A percentile compares a stretch with the other conserved stretches of the same genome.
Evolutionary conservation across 1,140 invertebrate genomes (phyloP).

Genomic region (Trichomalopsis sarcophagae): DNA sequence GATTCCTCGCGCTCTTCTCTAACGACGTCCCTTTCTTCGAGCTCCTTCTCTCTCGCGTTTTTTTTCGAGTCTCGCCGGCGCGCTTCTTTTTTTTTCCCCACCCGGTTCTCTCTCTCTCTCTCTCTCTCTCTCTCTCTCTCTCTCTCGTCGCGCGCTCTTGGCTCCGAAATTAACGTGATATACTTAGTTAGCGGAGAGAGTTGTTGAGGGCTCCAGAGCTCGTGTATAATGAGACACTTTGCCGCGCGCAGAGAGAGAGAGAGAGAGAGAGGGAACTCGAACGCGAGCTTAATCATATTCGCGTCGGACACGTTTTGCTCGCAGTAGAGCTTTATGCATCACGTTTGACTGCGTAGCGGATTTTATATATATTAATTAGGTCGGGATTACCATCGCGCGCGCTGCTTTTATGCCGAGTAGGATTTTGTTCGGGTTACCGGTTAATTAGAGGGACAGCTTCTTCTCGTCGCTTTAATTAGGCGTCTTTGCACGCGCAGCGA

Average conservation of each 20-base stretch:
- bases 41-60: neutral
- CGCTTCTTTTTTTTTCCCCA: too few species aligned
- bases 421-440: neutral
- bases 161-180: conserved; percentile 48
- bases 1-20: conserved; percentile 37
- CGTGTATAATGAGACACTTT: conserved; percentile 45
- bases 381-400: neutral
- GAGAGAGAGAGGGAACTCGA: neutral
- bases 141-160: conserved; percentile 10
- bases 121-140: conserved; percentile 25
- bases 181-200: conserved; percentile 41
- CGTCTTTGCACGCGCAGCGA: neutral
- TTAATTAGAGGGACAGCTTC: neutral
- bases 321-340: neutral
- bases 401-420: neutral
- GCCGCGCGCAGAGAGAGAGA: neutral
- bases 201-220: conserved; percentile 22
- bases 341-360: neutral
- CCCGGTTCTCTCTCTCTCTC: neutral
- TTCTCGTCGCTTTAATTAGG: neutral
- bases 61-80: too few species aligned
- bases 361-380: neutral
- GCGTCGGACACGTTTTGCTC: neutral
- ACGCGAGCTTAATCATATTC: conserved; percentile 25
- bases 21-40: conserved; percentile 42